phyloP scores from a whole-genome alignment of 2,113 vertebrate genomes.

The Sylvia atricapilla region DNA sequence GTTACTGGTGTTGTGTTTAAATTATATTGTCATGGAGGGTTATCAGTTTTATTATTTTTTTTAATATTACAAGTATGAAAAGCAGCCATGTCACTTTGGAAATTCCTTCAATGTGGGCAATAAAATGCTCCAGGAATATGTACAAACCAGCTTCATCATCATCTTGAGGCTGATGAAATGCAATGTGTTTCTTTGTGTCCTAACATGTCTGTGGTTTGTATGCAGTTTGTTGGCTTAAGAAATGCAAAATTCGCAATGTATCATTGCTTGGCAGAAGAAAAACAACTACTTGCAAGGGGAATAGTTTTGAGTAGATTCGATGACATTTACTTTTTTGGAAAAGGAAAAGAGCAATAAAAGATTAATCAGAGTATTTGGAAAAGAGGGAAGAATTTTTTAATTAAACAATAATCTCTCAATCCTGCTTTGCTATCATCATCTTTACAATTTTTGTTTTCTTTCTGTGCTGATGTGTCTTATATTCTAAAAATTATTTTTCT shows the following conservation, averaged over 20 bases:
- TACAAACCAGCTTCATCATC: rapidly evolving
- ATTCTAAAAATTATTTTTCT: not conserved
- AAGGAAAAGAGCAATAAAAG: not conserved
- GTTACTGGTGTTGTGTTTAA: not conserved
- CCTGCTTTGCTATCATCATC: not conserved
- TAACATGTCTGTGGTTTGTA: slow-evolving; percentile 15
- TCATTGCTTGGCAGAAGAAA: not conserved
- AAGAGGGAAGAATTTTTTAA: not conserved
- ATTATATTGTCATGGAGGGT: not conserved
- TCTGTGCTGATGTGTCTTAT: not conserved
- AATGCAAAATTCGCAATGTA: not conserved
- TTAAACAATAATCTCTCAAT: not conserved
- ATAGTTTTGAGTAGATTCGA: not conserved
- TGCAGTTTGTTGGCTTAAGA: not conserved
- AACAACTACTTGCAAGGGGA: not conserved
- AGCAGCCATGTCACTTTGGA: not conserved
- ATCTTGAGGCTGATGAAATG: not conserved
- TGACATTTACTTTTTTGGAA: not conserved
- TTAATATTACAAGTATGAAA: not conserved
- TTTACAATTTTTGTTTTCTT: not conserved
- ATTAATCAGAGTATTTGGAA: not conserved
- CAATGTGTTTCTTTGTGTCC: not conserved
- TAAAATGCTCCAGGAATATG: not conserved
- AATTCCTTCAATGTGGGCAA: not conserved
- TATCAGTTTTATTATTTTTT: not conserved